A percentile compares a stretch with the other conserved stretches of the same genome.
phyloP scores from a whole-genome alignment of 2,888 invertebrate species.

The Sabellastarte sp. region DNA sequence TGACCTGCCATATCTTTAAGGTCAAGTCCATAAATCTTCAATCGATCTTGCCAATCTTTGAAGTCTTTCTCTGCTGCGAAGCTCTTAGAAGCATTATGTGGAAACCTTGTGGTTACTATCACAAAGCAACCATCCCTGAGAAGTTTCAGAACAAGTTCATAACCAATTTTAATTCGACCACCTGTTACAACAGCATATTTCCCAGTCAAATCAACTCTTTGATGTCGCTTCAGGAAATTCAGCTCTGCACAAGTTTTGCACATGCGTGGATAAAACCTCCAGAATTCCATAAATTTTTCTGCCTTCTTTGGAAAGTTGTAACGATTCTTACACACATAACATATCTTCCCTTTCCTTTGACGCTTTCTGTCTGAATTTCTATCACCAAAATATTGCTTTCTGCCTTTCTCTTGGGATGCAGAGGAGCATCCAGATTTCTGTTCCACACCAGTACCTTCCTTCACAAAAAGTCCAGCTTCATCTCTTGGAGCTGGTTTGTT shows the following conservation, averaged over 20 bases:
- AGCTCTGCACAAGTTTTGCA: conserved; percentile 9
- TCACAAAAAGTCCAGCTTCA: too few relatives aligned
- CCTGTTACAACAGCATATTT: conserved; percentile 15
- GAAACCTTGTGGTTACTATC: conserved; percentile 17
- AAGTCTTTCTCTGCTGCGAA: conserved; percentile 11
- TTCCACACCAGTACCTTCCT: too few relatives aligned
- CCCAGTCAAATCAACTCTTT: conserved; percentile 2
- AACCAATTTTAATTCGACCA: conserved; percentile 16
- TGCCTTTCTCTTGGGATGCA: too few relatives aligned
- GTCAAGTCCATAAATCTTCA: conserved; percentile 12
- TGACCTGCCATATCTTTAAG: conserved; percentile 11
- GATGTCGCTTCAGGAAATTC: conserved; percentile 9
- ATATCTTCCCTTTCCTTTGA: conserved; percentile 5
- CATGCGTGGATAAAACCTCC: conserved; percentile 7
- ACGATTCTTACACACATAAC: conserved; percentile 4
- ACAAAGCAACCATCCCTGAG: conserved; percentile 11
- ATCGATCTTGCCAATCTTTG: conserved; percentile 3
- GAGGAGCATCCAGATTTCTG: too few relatives aligned
- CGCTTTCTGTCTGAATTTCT: too few relatives aligned
- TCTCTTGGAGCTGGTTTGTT: too few relatives aligned
- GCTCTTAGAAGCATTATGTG: conserved; percentile 12
- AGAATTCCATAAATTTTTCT: neutral
- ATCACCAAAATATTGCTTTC: too few relatives aligned
- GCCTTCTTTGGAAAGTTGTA: neutral
- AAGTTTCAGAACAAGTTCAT: conserved; percentile 13